Evolutionary conservation across 2,797 vertebrate species (phyloP), one percentile per base, ranked within the genome.

Genomic region (Lophius americanus): DNA sequence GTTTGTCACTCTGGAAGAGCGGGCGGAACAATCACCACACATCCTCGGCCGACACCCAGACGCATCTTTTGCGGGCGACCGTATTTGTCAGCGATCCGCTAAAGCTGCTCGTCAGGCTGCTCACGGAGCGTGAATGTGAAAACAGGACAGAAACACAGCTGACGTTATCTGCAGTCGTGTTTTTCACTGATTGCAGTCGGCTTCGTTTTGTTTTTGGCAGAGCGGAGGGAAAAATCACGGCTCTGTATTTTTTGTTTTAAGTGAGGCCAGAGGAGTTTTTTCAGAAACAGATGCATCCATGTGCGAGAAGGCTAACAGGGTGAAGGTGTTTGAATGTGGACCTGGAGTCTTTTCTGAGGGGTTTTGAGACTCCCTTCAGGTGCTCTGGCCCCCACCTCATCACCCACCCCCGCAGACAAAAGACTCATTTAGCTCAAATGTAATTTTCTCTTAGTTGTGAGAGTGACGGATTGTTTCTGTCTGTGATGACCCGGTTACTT

Each of bases 61-160:
- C 64, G 61, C 77, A 63, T 79, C 5, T 51, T 78, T 23, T 54
- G 64, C 43, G 32, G 66, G 50, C 68, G 9, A 5, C 44, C 37
- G 62, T 44, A 54, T 84, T 81, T 73, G 78, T 87, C 85, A 81
- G 3, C 58, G 41, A 81, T 68, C 75, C 76, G 65, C 66, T 81
- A 54, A 74, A 84, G 58, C 74, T 64, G 55, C 58, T 32, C 86
- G 73, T 81, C 83, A 53, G 37, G 37, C 49, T 48, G 62, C 59
- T 78, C 61, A 76, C 68, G 68, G 58, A 41, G 14, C 2, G 37
- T 70, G 64, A 73, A 68, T 70, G 23, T 23, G 51, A 71, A 73
- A 82, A 65, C 55, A 23, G 42, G 48, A 76, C 61, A 43, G 50
- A 68, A 68, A 75, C 51, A 49, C 33, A 53, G 62, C 3, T 39